Percentiles rank a stretch among this genome's conserved stretches.
These are phyloP conservation scores for Heteractis magnifica DNA, from an alignment of 92 coral and sea anemone genomes.

Conservation along the genomic window DNA sequence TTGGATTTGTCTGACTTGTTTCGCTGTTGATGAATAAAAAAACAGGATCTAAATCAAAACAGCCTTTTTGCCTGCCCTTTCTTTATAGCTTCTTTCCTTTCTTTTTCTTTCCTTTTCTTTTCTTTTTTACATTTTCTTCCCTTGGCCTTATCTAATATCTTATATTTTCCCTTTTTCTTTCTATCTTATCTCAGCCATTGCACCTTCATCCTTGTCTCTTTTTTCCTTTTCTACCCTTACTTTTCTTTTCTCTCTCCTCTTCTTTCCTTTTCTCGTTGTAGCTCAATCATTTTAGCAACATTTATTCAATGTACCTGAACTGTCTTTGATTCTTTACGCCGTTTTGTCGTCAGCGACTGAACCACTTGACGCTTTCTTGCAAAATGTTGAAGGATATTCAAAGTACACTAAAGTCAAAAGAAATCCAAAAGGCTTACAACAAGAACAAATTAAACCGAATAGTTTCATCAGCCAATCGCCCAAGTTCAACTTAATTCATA, in stretches of 20 bases:
- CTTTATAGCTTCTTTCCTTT: too few species aligned
- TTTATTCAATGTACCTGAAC: slow-evolving; percentile 33
- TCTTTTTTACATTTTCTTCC: too few species aligned
- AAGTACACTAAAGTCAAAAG: slow-evolving; percentile 51
- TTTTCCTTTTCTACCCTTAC: background rate
- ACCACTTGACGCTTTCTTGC: slow-evolving; percentile 55
- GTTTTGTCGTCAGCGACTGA: slow-evolving; percentile 57
- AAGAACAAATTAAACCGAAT: background rate
- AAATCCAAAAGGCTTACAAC: background rate
- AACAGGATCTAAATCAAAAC: background rate
- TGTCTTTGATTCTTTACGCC: slow-evolving; percentile 27
- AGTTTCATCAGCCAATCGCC: too few species aligned
- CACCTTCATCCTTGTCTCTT: background rate
- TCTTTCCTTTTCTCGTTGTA: too few species aligned
- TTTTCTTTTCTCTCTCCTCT: background rate
- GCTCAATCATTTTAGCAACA: background rate
- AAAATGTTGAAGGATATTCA: slow-evolving; percentile 51
- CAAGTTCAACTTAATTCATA: too few species aligned
- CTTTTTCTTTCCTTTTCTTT: background rate
- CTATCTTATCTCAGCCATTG: background rate
- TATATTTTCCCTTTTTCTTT: background rate
- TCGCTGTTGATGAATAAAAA: slow-evolving; percentile 6
- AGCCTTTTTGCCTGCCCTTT: background rate
- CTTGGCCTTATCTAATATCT: background rate
- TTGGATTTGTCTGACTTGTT: slow-evolving; percentile 35